Conservation (phyloP, 2,113 vertebrate species). For the Syngnathus scovelli region DNA sequence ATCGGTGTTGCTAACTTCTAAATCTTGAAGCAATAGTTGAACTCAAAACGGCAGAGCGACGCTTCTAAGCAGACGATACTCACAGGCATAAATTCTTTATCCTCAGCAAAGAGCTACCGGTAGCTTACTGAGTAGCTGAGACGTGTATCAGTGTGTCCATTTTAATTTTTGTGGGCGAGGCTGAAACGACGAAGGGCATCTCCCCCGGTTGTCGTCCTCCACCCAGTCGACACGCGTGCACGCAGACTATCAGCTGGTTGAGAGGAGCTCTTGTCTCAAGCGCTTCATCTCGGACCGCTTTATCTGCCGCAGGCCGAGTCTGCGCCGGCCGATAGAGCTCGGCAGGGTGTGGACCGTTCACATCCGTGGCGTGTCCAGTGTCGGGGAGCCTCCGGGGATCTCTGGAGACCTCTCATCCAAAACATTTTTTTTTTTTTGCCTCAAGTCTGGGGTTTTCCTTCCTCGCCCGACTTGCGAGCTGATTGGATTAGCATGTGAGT, state of each 20-base stretch:
- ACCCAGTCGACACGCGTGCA: background rate
- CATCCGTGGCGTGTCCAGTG: conserved; percentile 6
- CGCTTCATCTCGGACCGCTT: conserved; percentile 12
- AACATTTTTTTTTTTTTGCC: background rate
- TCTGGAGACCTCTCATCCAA: background rate
- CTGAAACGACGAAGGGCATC: background rate
- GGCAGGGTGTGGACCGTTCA: conserved; percentile 38
- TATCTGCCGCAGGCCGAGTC: conserved; percentile 45
- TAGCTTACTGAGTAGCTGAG: no score
- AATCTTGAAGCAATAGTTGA: no score
- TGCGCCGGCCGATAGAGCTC: conserved; percentile 43
- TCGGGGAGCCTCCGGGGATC: background rate
- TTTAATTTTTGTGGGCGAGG: no score
- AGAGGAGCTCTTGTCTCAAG: conserved; percentile 10
- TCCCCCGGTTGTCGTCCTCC: background rate
- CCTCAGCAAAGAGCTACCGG: no score
- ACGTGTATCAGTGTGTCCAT: background rate
- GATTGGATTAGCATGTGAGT: background rate
- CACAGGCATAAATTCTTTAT: no score
- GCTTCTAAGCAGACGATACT: no score
- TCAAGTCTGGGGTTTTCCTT: background rate
- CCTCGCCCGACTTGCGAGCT: background rate
- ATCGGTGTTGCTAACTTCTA: no score
- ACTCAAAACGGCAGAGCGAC: no score
- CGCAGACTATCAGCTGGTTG: conserved; percentile 17